A percentile compares a stretch with the other conserved stretches of the same genome.
These are phyloP conservation scores for Gorsachius goisagi DNA, from an alignment of 2,113 vertebrate genomes.

Conservation along the genomic window DNA sequence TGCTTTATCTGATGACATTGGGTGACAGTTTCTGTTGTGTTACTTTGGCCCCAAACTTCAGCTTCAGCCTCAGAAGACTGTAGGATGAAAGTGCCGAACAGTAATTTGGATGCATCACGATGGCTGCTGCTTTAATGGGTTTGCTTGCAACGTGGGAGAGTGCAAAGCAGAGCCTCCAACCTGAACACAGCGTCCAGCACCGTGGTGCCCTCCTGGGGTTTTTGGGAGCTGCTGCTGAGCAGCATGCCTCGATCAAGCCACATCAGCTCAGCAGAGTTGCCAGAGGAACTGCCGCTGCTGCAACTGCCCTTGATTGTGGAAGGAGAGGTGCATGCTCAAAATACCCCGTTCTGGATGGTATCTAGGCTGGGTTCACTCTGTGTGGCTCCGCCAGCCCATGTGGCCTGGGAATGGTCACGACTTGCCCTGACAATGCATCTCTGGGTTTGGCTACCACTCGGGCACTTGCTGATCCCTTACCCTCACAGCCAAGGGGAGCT, in stretches of 20 bases:
- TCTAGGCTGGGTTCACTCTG: not conserved
- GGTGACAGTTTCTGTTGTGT: not conserved
- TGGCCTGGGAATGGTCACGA: not conserved
- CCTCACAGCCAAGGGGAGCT: not conserved
- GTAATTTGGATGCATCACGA: accelerated
- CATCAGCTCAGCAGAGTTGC: not conserved
- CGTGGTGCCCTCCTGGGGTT: not conserved
- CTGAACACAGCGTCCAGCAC: not conserved
- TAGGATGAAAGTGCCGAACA: not conserved
- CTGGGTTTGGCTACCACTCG: not conserved
- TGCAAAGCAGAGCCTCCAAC: not conserved
- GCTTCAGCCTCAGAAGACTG: not conserved
- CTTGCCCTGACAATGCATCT: accelerated
- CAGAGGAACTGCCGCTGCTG: not conserved
- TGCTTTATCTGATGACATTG: not conserved
- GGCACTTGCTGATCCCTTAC: not conserved
- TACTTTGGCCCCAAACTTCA: not conserved
- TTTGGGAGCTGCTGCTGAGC: not conserved
- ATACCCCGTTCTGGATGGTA: not conserved
- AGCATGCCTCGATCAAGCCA: not conserved
- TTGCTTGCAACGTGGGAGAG: not conserved
- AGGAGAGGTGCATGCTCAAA: accelerated
- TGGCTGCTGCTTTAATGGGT: not conserved
- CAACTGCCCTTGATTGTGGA: not conserved
- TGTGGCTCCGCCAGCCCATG: accelerated